Conservation (phyloP, 2,888 invertebrate species). For the Arctia plantaginis region DNA sequence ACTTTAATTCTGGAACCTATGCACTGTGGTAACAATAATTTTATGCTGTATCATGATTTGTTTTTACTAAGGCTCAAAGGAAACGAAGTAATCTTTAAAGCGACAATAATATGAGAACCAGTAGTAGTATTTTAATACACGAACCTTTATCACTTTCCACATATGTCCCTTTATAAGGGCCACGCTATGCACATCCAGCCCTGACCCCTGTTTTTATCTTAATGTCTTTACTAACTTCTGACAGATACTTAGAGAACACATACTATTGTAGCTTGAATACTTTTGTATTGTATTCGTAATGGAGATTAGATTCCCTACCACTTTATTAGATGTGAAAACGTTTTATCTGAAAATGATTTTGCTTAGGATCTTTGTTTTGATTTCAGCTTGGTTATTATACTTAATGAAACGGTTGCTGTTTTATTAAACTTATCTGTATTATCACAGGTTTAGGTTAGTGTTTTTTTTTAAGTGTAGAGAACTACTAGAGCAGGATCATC, state of each 20-base stretch:
- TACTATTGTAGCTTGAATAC: background rate
- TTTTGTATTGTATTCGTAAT: constrained; percentile 9
- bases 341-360: background rate
- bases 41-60: too few species aligned
- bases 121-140: background rate
- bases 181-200: constrained; percentile 1
- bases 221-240: constrained; percentile 18
- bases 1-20: too few species aligned
- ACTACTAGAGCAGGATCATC: too few species aligned
- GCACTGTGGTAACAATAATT: too few species aligned
- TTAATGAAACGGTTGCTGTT: background rate
- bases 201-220: constrained; percentile 17
- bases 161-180: constrained; percentile 16
- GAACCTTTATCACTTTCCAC: constrained; percentile 24
- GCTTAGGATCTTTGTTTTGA: background rate
- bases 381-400: background rate
- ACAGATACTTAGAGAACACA: constrained; percentile 14
- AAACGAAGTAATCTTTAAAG: background rate
- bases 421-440: background rate
- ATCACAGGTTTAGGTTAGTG: background rate
- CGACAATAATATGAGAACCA: background rate
- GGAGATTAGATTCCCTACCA: background rate
- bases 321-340: background rate
- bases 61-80: too few species aligned
- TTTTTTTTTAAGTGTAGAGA: too few species aligned